Conservation (phyloP, 2,797 vertebrate genomes). For the Anas georgica region DNA sequence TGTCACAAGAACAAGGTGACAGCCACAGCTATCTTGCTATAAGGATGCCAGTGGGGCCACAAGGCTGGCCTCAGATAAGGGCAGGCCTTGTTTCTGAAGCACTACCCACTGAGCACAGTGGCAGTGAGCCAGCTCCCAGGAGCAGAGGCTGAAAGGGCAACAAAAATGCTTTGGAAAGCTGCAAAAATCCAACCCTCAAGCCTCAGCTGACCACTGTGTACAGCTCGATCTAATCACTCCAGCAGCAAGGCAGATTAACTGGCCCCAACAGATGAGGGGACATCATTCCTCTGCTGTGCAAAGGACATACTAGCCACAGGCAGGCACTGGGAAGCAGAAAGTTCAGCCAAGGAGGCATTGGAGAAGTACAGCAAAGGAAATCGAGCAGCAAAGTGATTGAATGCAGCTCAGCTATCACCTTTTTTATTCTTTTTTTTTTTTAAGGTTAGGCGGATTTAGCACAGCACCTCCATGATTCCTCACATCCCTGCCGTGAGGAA, state of each 20-base stretch:
- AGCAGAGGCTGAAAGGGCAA: background rate
- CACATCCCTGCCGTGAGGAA: too few species aligned
- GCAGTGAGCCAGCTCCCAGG: background rate
- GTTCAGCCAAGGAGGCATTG: background rate
- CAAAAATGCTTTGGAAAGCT: background rate
- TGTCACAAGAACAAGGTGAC: background rate
- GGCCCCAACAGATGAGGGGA: background rate
- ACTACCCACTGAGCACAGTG: background rate
- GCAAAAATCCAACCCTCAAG: background rate
- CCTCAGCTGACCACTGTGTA: background rate
- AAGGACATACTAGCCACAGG: background rate
- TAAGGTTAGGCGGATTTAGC: background rate
- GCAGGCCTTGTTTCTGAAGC: background rate
- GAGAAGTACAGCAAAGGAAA: background rate
- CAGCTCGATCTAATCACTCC: background rate
- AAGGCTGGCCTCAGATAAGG: background rate
- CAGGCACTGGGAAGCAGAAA: background rate
- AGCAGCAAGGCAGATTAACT: background rate
- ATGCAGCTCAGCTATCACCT: background rate
- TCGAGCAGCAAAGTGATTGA: background rate
- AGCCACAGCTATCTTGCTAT: background rate
- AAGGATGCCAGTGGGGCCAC: background rate
- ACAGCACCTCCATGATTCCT: background rate
- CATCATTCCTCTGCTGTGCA: background rate
- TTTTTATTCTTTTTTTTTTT: too few species aligned